A percentile compares a stretch with the other conserved stretches of the same genome.
Evolutionary conservation across 1,140 invertebrate species (phyloP).

Genomic region (Anoplophora glabripennis): DNA sequence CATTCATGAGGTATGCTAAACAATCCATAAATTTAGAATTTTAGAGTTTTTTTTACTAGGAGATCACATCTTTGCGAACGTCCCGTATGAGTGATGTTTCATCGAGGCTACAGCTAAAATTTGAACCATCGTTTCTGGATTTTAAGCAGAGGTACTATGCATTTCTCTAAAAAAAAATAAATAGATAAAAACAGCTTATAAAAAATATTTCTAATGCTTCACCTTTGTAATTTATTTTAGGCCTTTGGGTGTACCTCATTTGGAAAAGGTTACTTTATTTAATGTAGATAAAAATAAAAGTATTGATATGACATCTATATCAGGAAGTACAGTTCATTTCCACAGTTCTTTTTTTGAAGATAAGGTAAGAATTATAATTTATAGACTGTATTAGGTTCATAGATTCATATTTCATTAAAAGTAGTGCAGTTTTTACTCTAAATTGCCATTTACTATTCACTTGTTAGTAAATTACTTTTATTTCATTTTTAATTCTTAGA

Average conservation of each 20-base stretch:
- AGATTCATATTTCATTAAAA: not conserved
- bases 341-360: conserved; percentile 91
- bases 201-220: too few species aligned
- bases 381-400: not conserved
- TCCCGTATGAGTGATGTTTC: conserved; percentile 41
- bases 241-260: conserved; percentile 77
- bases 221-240: conserved; percentile 51
- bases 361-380: conserved; percentile 60
- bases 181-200: too few species aligned
- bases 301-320: conserved; percentile 82
- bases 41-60: conserved; percentile 34
- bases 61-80: conserved; percentile 41
- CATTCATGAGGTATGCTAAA: conserved; percentile 42
- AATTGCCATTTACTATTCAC: not conserved
- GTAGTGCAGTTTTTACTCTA: not conserved
- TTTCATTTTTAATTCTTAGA: conserved; percentile 53
- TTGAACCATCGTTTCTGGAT: conserved; percentile 64
- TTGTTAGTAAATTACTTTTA: conserved; percentile 31
- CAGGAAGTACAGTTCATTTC: conserved; percentile 83
- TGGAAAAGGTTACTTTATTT: conserved; percentile 74
- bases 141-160: conserved; percentile 63
- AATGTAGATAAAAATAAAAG: conserved; percentile 71
- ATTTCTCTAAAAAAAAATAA: not conserved
- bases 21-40: not conserved
- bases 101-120: conserved; percentile 45